Percentiles rank a stretch among this genome's conserved stretches.
Conservation (phyloP, 2,797 vertebrate genomes). For the Phyllotis vaccarum region DNA sequence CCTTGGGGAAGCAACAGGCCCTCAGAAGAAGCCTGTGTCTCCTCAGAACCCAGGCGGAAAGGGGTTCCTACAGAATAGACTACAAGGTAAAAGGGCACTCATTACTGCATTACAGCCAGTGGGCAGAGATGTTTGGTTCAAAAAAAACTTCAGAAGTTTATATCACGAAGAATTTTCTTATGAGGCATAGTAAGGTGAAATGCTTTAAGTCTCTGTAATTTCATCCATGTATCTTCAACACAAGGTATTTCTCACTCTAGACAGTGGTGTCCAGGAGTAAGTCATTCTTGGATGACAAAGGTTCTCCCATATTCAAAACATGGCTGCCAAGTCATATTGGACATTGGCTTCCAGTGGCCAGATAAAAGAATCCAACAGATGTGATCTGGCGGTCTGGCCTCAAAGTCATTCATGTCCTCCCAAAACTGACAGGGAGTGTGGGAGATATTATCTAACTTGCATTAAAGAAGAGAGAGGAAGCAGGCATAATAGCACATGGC, state of each 20-base stretch:
- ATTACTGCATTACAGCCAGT: not conserved
- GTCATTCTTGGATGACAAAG: slow-evolving; percentile 13
- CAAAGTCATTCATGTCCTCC: not conserved
- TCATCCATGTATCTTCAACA: not conserved
- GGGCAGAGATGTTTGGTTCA: not conserved
- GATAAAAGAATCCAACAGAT: not conserved
- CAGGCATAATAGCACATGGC: not conserved
- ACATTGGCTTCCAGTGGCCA: not conserved
- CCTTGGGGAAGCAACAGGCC: not conserved
- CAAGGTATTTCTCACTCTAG: not conserved
- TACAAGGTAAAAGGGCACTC: not conserved
- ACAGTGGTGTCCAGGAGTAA: not conserved
- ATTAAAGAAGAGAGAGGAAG: not conserved
- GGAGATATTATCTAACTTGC: not conserved
- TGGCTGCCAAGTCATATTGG: not conserved
- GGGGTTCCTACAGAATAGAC: not conserved
- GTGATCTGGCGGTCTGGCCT: not conserved
- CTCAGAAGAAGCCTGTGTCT: not conserved
- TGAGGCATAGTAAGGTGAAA: not conserved
- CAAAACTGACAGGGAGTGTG: not conserved
- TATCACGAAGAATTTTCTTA: not conserved
- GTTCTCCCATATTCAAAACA: not conserved
- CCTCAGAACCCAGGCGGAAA: not conserved
- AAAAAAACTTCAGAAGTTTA: not conserved
- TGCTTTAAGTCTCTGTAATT: not conserved